Conservation (phyloP, 23 tunicate genomes). For the Diplosoma virens region DNA sequence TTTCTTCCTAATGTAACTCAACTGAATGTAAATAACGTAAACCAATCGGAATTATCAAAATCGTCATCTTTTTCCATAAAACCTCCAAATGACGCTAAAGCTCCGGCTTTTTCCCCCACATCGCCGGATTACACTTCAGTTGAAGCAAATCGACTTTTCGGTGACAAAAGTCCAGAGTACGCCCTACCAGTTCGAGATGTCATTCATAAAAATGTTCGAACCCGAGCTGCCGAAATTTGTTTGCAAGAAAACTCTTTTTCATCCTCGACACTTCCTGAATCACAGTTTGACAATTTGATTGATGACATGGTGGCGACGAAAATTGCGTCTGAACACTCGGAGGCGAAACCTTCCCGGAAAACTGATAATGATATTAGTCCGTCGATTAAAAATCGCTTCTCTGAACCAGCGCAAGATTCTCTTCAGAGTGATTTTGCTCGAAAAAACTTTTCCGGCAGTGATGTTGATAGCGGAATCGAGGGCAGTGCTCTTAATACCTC, state of each 20-base stretch:
- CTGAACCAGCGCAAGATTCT: constrained; percentile 33
- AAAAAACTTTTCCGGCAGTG: constrained; percentile 44
- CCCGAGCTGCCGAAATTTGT: not conserved
- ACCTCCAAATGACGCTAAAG: not conserved
- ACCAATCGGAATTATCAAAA: not conserved
- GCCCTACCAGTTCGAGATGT: constrained; percentile 46
- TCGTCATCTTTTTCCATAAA: not conserved
- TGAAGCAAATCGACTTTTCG: not conserved
- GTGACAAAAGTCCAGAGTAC: constrained; percentile 44
- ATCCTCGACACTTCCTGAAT: not conserved
- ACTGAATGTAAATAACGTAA: not conserved
- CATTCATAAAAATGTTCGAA: constrained; percentile 7
- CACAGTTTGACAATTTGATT: not conserved
- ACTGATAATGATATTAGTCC: not conserved
- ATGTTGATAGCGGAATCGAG: constrained; percentile 83
- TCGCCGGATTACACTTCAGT: constrained; percentile 12
- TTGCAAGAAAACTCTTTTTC: not conserved
- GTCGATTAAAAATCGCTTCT: not conserved
- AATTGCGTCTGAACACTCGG: not conserved
- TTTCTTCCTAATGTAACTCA: not conserved
- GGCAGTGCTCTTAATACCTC: constrained; percentile 58
- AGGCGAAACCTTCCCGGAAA: not conserved
- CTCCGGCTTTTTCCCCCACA: not conserved
- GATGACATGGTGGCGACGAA: not conserved
- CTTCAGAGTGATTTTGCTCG: not conserved